Conservation (phyloP, 2,797 vertebrate species). For the Parauchenoglanis punctatus region DNA sequence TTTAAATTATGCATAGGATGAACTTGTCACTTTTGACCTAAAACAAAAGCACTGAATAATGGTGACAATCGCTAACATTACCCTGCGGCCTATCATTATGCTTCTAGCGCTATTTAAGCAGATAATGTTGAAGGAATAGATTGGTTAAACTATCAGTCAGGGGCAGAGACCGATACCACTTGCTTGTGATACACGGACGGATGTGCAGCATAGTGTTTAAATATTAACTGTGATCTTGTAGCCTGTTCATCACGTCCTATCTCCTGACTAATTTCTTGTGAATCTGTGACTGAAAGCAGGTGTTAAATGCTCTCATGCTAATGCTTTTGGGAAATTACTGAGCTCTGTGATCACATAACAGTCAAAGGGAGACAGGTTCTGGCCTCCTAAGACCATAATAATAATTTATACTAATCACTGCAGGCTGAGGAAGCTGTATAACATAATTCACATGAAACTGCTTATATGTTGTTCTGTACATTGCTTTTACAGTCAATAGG, state of each 20-base stretch:
- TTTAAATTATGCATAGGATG: slow-evolving; percentile 35
- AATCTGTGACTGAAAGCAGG: slow-evolving; percentile 12
- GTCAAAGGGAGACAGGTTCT: not conserved
- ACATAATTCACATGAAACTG: not conserved
- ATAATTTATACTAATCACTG: not conserved
- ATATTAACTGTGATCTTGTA: slow-evolving; percentile 19
- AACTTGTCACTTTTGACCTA: not conserved
- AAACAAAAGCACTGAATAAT: slow-evolving; percentile 22
- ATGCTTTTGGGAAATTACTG: not conserved
- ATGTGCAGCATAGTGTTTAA: slow-evolving; percentile 19
- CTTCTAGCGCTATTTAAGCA: not conserved
- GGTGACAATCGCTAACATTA: not conserved
- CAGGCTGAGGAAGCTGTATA: not conserved
- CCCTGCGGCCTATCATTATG: not conserved
- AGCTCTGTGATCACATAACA: not conserved
- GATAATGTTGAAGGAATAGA: slow-evolving; percentile 3
- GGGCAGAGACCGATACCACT: not conserved
- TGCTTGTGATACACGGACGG: not conserved
- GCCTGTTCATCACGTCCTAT: not conserved
- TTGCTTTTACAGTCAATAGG: not conserved
- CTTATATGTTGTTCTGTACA: not conserved
- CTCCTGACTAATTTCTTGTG: slow-evolving; percentile 2
- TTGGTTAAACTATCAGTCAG: slow-evolving; percentile 20
- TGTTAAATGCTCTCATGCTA: not conserved
- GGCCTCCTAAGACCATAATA: not conserved